These are phyloP conservation scores for Zosterops pallidus DNA, from an alignment of 2,113 vertebrate genomes.

Conservation along the genomic window DNA sequence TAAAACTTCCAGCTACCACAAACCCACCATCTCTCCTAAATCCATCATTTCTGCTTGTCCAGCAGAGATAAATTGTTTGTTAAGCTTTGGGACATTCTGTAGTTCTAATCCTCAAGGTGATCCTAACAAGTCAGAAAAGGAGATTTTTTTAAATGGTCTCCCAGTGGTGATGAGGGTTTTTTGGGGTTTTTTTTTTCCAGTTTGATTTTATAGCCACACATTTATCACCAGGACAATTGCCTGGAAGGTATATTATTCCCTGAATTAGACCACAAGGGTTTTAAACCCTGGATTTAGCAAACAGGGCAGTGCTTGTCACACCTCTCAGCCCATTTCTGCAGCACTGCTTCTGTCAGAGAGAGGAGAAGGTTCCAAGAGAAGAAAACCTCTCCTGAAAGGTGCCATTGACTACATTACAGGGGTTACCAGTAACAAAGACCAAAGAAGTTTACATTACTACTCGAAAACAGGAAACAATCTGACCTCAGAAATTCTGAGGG, in stretches of 20 bases:
- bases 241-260: not conserved
- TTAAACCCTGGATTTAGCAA: not conserved
- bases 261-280: not conserved
- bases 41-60: not conserved
- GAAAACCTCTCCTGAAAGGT: not conserved
- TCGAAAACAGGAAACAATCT: not conserved
- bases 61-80: not conserved
- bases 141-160: not conserved
- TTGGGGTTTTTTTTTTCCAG: not conserved
- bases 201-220: not conserved
- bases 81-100: not conserved
- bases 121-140: not conserved
- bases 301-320: not conserved
- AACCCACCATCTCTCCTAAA: not conserved
- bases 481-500: not conserved
- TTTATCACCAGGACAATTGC: not conserved
- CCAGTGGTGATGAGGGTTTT: not conserved
- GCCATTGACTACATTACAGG: not conserved
- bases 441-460: not conserved
- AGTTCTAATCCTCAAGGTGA: not conserved
- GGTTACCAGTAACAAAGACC: not conserved
- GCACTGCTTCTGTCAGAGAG: not conserved
- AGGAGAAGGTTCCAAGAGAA: not conserved
- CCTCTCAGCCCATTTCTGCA: not conserved
- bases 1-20: not conserved